Evolutionary conservation across 2,888 invertebrate genomes (phyloP), one percentile per base, ranked within the genome.

Genomic region (Acronicta leporina): DNA sequence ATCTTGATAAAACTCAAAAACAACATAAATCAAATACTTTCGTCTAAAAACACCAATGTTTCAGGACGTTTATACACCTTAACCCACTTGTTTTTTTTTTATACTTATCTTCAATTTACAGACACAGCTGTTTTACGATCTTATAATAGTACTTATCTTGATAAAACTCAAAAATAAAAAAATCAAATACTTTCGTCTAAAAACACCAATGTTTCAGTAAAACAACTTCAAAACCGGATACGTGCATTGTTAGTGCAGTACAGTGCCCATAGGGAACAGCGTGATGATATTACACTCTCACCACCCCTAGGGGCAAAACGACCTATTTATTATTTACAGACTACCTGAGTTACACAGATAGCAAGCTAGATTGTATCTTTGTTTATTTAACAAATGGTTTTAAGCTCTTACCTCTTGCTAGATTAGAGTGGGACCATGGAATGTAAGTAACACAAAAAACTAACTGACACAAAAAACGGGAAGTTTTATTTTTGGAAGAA

Each of bases 361-460:
- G 73, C 58, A 50, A 56, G 67, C 81, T 77, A 82, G 80, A 87
- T 87, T 87, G 84, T 85, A 77, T 81, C 80, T 81, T 87, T 87
- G 85, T 83, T 87, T 87, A 87, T 87, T 87, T 83, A 87, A 73
- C 57, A 68, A 81, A 81, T 82, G 81, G 83, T 79, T 83, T 74
- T 79, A 67, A 65, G 60, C 53, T 59, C 41, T 57, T 55, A 57
- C n/a, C n/a, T n/a, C 63, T 68, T 57, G 45, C 46, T 51, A 62
- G 62, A 66, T 71, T 63, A 68, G 42, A 54, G 27, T 61, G 47
- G 48, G 20, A 25, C 25, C 50, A 33, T 13, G 4, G 20, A 20
- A 4, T n/a, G n/a, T 20, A 20, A 20, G 2, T 20, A n/a, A 20
- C 20, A 20, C 20, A 2, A 20, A 20, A 20, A 20, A 20, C 1